Percentiles rank a stretch among this genome's conserved stretches.
Conservation (phyloP, 2,797 vertebrate genomes). For the Craterocephalus amniculus region DNA sequence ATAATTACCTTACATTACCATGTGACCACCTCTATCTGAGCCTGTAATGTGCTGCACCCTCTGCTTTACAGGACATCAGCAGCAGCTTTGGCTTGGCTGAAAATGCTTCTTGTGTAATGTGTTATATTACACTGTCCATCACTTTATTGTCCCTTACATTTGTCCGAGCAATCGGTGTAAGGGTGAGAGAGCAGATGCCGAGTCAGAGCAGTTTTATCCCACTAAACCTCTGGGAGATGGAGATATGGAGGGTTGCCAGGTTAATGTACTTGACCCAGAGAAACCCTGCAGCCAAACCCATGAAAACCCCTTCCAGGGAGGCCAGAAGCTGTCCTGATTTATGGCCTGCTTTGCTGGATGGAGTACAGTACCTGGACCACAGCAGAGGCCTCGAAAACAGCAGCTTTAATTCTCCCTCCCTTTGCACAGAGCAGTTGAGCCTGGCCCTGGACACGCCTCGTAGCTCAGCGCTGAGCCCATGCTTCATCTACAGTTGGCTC, state of each 20-base stretch:
- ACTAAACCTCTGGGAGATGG: constrained; percentile 45
- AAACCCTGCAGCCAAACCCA: constrained; percentile 71
- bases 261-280: constrained; percentile 83
- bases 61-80: constrained; percentile 31
- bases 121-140: constrained; percentile 45
- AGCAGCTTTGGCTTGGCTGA: constrained; percentile 27
- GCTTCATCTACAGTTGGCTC: constrained; percentile 77
- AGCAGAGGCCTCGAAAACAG: constrained; percentile 50
- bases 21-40: constrained; percentile 6
- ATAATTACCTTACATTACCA: constrained; percentile 34
- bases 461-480: constrained; percentile 60
- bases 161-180: constrained; percentile 29
- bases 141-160: constrained; percentile 56
- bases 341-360: constrained; percentile 66
- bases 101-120: constrained; percentile 36
- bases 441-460: constrained; percentile 66
- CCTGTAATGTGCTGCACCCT: constrained; percentile 13
- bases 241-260: constrained; percentile 72
- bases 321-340: constrained; percentile 76
- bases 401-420: constrained; percentile 47
- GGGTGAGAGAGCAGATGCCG: constrained; percentile 50
- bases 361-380: constrained; percentile 62
- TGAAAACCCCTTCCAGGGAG: constrained; percentile 73
- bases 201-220: constrained; percentile 52
- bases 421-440: constrained; percentile 45